These are phyloP conservation scores for Xyrauchen texanus DNA, from an alignment of 2,113 vertebrate species.

Conservation along the genomic window DNA sequence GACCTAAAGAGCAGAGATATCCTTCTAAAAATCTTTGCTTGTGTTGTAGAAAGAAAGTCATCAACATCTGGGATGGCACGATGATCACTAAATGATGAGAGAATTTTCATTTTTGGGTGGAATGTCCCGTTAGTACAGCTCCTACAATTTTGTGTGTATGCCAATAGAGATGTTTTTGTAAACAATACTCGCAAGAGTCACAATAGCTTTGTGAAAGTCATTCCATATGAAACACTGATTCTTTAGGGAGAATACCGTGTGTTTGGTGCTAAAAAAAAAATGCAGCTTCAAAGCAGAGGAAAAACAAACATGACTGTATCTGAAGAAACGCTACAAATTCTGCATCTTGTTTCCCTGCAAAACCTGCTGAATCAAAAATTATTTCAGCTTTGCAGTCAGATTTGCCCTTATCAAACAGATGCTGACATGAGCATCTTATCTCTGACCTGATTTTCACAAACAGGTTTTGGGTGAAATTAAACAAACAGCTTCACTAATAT, in stretches of 20 bases:
- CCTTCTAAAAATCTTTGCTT: too few relatives aligned
- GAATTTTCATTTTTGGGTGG: too few relatives aligned
- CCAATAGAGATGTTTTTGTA: too few relatives aligned
- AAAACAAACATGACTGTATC: not conserved
- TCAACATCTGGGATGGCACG: too few relatives aligned
- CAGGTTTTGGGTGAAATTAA: not conserved
- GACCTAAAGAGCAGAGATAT: too few relatives aligned
- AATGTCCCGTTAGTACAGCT: too few relatives aligned
- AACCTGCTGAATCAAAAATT: slow-evolving; percentile 10
- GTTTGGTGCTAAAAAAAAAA: not conserved
- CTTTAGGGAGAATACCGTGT: not conserved
- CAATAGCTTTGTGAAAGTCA: not conserved
- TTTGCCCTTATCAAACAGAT: slow-evolving; percentile 4
- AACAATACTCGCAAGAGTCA: too few relatives aligned
- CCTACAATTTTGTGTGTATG: too few relatives aligned
- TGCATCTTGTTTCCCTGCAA: not conserved
- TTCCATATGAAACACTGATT: not conserved
- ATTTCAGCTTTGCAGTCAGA: not conserved
- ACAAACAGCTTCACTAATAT: not conserved
- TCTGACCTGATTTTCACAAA: not conserved
- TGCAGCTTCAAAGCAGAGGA: slow-evolving; percentile 19
- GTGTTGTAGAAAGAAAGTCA: too few relatives aligned
- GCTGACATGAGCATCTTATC: slow-evolving; percentile 13
- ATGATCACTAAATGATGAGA: too few relatives aligned
- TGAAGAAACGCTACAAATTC: not conserved